Evolutionary conservation across 2,888 invertebrate genomes (phyloP).

Genomic region (Sphaerolaimus hirsutus): DNA sequence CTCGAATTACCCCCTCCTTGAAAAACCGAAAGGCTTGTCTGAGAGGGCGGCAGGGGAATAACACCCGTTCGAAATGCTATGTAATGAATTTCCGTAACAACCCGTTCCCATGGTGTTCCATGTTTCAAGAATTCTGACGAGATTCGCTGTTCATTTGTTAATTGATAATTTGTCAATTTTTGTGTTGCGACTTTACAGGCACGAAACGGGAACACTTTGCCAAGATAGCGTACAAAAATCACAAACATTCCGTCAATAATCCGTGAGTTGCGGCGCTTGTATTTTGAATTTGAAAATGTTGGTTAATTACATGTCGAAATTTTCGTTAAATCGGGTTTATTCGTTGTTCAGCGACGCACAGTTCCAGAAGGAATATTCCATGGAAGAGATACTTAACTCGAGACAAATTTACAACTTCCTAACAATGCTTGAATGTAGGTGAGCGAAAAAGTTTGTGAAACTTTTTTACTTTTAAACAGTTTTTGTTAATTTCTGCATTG

Average conservation of each 20-base stretch:
- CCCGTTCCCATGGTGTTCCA: too few species aligned
- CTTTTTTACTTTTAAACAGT: too few species aligned
- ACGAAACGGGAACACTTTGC: conserved; percentile 65
- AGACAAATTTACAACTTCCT: conserved; percentile 68
- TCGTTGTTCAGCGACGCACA: conserved; percentile 49
- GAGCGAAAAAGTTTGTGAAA: too few species aligned
- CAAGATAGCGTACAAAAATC: conserved; percentile 92
- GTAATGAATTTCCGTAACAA: too few species aligned
- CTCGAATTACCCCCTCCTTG: too few species aligned
- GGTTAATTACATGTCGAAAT: conserved; percentile 1
- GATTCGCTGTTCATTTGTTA: too few species aligned
- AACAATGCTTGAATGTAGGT: conserved; percentile 83
- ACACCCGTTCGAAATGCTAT: too few species aligned
- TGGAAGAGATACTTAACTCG: conserved; percentile 67
- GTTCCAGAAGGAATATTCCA: conserved; percentile 63
- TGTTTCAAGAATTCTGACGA: too few species aligned
- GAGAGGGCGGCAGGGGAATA: too few species aligned
- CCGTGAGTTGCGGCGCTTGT: conserved; percentile 39
- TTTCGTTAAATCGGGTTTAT: background rate
- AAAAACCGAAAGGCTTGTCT: too few species aligned
- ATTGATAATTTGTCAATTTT: background rate
- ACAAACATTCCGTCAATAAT: conserved; percentile 81
- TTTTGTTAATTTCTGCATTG: too few species aligned
- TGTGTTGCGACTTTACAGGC: conserved; percentile 26
- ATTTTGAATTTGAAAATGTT: background rate